A percentile compares a stretch with the other conserved stretches of the same genome.
phyloP scores from a whole-genome alignment of 1,140 invertebrate genomes.

The Rhagoletis zephyria region DNA sequence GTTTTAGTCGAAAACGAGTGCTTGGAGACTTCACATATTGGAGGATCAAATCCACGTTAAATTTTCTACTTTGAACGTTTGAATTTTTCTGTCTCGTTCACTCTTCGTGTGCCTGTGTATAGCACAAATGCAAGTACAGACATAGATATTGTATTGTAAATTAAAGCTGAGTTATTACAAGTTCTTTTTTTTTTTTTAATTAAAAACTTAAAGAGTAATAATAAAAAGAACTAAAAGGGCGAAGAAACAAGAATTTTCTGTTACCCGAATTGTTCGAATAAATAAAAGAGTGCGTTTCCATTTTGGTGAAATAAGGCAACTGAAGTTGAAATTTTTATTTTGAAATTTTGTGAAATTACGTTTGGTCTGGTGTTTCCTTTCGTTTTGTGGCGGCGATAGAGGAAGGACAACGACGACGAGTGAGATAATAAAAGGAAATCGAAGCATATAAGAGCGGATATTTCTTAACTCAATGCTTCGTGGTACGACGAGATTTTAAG shows the following conservation, averaged over 20 bases:
- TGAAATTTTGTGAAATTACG: constrained; percentile 40
- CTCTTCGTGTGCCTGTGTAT: constrained; percentile 33
- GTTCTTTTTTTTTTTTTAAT: not conserved
- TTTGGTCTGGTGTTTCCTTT: constrained; percentile 33
- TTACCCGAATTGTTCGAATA: not conserved
- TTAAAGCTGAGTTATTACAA: not conserved
- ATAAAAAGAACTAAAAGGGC: not conserved
- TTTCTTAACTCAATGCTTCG: constrained; percentile 26
- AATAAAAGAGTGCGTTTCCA: constrained; percentile 30
- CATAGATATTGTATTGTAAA: not conserved
- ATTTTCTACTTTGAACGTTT: constrained; percentile 54
- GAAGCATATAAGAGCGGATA: constrained; percentile 17
- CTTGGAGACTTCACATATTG: constrained; percentile 72
- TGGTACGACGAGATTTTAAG: constrained; percentile 28
- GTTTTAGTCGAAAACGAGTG: constrained; percentile 61
- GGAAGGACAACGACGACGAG: constrained; percentile 15
- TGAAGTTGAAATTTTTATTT: constrained; percentile 32
- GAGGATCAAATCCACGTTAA: constrained; percentile 72
- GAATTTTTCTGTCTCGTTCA: constrained; percentile 52
- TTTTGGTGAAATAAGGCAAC: constrained; percentile 26
- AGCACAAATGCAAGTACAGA: not conserved
- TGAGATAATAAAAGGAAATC: constrained; percentile 21
- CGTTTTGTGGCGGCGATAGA: constrained; percentile 11
- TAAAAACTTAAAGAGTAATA: not conserved
- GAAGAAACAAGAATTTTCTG: constrained; percentile 17